Conservation (phyloP, 2,888 invertebrate genomes). For the Standfussiana lucernea region DNA sequence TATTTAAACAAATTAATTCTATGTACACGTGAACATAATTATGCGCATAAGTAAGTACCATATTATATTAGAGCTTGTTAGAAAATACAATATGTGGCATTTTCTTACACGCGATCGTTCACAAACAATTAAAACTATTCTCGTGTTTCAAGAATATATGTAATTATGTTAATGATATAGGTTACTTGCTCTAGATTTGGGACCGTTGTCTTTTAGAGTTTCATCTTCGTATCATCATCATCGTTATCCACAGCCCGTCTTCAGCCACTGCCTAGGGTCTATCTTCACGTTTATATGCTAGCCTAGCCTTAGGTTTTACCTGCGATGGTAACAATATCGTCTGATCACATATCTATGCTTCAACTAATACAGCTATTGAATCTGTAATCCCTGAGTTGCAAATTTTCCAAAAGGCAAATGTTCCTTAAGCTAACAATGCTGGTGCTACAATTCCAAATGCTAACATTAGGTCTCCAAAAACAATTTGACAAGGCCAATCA, state of each 20-base stretch:
- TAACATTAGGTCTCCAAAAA: conserved; percentile 11
- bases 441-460: not conserved
- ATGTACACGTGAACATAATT: conserved; percentile 34
- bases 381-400: not conserved
- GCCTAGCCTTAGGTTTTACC: not conserved
- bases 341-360: not conserved
- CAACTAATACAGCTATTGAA: not conserved
- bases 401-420: not conserved
- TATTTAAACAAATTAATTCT: conserved; percentile 45
- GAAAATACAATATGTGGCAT: conserved; percentile 47
- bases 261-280: not conserved
- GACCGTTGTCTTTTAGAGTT: conserved; percentile 7
- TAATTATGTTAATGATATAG: conserved; percentile 11
- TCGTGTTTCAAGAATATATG: conserved; percentile 28
- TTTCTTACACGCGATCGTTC: conserved; percentile 39
- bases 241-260: not conserved
- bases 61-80: conserved; percentile 36
- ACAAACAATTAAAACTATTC: conserved; percentile 42
- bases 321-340: not conserved
- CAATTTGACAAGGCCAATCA: conserved; percentile 18
- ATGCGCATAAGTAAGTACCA: conserved; percentile 28
- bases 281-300: not conserved
- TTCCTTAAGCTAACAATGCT: not conserved
- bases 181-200: conserved; percentile 27
- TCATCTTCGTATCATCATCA: not conserved